phyloP scores from a whole-genome alignment of 1,140 invertebrate genomes.

The Helicoverpa zea region DNA sequence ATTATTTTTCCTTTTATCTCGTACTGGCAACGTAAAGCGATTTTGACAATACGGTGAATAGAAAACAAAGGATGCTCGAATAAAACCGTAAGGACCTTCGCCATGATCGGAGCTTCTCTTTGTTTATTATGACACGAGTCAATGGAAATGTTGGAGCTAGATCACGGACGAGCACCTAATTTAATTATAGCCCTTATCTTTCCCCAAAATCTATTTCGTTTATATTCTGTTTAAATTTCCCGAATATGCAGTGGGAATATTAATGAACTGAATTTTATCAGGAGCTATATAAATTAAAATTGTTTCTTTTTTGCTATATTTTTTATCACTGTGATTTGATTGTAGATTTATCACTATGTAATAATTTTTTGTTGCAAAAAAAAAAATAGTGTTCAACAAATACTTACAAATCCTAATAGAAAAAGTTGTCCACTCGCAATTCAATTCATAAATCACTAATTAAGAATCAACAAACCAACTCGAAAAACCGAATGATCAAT shows the following conservation, averaged over 20 bases:
- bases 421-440: slow-evolving; percentile 46
- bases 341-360: too few species aligned
- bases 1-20: slow-evolving; percentile 69
- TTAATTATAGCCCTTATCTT: slow-evolving; percentile 12
- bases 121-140: slow-evolving; percentile 58
- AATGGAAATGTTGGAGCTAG: slow-evolving; percentile 22
- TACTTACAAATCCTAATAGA: slow-evolving; percentile 71
- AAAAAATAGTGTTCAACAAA: slow-evolving; percentile 24
- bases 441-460: slow-evolving; percentile 44
- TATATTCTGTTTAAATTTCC: too few species aligned
- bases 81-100: slow-evolving; percentile 69
- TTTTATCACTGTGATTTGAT: too few species aligned
- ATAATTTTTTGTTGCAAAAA: neutral
- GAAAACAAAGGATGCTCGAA: slow-evolving; percentile 67
- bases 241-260: too few species aligned
- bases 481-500: slow-evolving; percentile 26
- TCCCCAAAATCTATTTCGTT: neutral
- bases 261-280: neutral
- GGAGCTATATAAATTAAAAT: neutral
- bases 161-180: slow-evolving; percentile 3
- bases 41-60: slow-evolving; percentile 65
- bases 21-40: slow-evolving; percentile 64
- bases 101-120: slow-evolving; percentile 71
- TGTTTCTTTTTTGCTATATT: too few species aligned
- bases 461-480: slow-evolving; percentile 34